These are phyloP conservation scores for Unio delphinus DNA, from an alignment of 2,888 invertebrate genomes.

Conservation along the genomic window DNA sequence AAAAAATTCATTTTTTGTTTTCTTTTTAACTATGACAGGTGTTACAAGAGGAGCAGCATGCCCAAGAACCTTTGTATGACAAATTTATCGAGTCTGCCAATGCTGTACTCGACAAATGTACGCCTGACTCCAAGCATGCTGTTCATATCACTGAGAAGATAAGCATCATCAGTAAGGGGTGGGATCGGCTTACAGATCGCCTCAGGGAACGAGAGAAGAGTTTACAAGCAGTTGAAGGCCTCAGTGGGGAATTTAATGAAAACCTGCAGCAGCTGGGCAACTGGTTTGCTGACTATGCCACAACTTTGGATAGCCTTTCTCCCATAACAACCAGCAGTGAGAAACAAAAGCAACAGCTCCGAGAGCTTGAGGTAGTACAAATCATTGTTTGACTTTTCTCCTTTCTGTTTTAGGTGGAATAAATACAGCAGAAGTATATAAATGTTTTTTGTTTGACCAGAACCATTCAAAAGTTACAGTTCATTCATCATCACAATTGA, in stretches of 20 bases:
- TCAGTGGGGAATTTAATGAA: constrained; percentile 93
- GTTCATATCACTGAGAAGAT: constrained; percentile 71
- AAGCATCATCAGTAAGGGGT: constrained; percentile 79
- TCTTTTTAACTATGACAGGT: constrained; percentile 76
- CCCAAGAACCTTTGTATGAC: constrained; percentile 90
- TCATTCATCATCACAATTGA: no score
- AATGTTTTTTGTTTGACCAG: no score
- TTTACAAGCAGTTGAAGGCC: constrained; percentile 91
- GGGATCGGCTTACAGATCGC: constrained; percentile 82
- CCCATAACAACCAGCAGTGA: constrained; percentile 74
- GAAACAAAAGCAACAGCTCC: constrained; percentile 87
- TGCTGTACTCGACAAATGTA: constrained; percentile 79
- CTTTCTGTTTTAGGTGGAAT: no score
- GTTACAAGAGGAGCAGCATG: constrained; percentile 92
- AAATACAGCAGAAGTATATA: no score
- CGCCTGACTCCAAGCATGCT: constrained; percentile 71
- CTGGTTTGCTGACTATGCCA: constrained; percentile 89
- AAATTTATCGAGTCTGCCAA: constrained; percentile 88
- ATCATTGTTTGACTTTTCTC: no score
- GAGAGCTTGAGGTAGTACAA: constrained; percentile 81
- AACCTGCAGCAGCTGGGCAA: constrained; percentile 86
- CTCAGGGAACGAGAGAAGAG: constrained; percentile 73
- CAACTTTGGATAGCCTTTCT: constrained; percentile 87
- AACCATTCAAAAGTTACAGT: no score
- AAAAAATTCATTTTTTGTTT: not conserved